Evolutionary conservation across 2,113 vertebrate species (phyloP).

Genomic region (Microcebus tavaratra): DNA sequence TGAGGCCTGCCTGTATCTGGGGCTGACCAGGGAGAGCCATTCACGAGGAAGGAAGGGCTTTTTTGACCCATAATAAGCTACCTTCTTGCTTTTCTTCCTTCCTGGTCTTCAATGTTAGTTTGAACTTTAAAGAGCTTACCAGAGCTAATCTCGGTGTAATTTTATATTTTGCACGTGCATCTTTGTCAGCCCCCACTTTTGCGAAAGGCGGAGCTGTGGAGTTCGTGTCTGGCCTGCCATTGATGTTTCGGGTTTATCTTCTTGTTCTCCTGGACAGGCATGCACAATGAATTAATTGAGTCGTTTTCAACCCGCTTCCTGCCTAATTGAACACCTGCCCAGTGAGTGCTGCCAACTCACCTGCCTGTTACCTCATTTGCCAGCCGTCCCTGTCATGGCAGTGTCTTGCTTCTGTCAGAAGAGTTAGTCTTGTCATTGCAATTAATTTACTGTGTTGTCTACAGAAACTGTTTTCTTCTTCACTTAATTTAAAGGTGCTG

Average conservation of each 20-base stretch:
- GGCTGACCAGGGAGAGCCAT: not conserved
- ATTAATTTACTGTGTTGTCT: not conserved
- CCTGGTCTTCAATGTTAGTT: not conserved
- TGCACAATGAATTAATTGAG: slow-evolving; percentile 29
- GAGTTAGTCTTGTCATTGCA: slow-evolving; percentile 37
- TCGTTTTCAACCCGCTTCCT: slow-evolving; percentile 14
- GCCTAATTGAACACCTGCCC: slow-evolving; percentile 40
- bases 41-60: not conserved
- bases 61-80: not conserved
- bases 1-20: not conserved
- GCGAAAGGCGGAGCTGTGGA: not conserved
- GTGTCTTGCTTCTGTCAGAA: not conserved
- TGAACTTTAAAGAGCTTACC: not conserved
- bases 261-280: not conserved
- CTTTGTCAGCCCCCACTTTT: not conserved
- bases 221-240: not conserved
- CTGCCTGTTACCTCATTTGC: slow-evolving; percentile 16
- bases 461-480: not conserved
- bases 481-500: not conserved
- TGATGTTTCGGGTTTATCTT: not conserved
- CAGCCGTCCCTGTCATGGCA: not conserved
- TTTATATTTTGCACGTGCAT: not conserved
- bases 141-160: not conserved
- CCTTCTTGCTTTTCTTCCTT: not conserved
- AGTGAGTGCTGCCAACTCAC: not conserved